These are phyloP conservation scores for Halocynthia roretzi DNA, from an alignment of 23 tunicate genomes.

Conservation along the genomic window DNA sequence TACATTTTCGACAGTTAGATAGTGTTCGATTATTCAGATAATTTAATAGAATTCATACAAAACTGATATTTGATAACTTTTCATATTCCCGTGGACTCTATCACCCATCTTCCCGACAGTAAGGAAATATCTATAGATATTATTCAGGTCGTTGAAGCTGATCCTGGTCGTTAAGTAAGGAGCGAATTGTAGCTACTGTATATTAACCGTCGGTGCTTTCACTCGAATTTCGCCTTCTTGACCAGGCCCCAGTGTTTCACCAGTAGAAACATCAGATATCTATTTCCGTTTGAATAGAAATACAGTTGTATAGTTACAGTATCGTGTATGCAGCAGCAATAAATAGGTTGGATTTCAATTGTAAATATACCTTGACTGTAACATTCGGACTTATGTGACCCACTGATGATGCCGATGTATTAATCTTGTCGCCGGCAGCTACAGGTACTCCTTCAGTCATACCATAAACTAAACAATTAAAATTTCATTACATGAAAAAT, in stretches of 20 bases:
- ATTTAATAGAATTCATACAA: no score
- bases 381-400: constrained; percentile 33
- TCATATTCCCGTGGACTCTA: no score
- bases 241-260: constrained; percentile 28
- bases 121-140: no score
- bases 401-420: constrained; percentile 22
- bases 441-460: constrained; percentile 44
- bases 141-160: no score
- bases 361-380: constrained; percentile 18
- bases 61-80: no score
- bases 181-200: neutral
- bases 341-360: neutral
- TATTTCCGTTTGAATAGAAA: neutral
- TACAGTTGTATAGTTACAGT: no score
- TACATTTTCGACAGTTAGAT: no score
- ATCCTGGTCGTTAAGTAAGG: no score
- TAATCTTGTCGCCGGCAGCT: neutral
- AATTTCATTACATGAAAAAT: neutral
- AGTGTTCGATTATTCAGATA: no score
- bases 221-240: constrained; percentile 55
- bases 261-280: constrained; percentile 24
- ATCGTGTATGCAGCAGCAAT: no score
- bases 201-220: constrained; percentile 38
- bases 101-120: no score
- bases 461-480: constrained; percentile 30